These are phyloP conservation scores for Cryptocheilus praepositus DNA, from an alignment of 2,888 invertebrate species.

Conservation along the genomic window DNA sequence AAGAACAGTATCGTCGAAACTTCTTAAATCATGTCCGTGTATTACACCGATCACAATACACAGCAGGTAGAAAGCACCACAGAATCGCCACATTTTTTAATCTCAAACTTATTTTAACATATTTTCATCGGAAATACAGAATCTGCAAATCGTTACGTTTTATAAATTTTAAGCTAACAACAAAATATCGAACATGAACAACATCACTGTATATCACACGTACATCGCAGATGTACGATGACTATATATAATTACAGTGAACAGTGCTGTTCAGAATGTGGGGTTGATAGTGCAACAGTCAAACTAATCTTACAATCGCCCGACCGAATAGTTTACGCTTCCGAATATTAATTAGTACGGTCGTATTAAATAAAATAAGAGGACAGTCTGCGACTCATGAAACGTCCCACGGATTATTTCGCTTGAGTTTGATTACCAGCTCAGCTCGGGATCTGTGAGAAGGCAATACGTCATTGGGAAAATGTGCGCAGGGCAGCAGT, in stretches of 20 bases:
- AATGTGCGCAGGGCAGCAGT: slow-evolving; percentile 7
- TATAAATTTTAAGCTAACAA: slow-evolving; percentile 7
- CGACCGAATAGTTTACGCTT: too few relatives aligned
- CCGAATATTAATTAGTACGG: too few relatives aligned
- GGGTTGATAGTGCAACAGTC: too few relatives aligned
- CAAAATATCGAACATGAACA: neutral
- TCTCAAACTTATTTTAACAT: slow-evolving; percentile 37
- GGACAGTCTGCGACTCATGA: too few relatives aligned
- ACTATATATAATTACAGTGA: neutral
- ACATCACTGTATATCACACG: neutral
- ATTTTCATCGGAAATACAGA: slow-evolving; percentile 9
- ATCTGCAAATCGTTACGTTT: neutral
- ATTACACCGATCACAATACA: slow-evolving; percentile 36
- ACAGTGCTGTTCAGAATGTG: neutral
- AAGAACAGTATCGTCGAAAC: slow-evolving; percentile 88
- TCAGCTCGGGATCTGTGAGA: too few relatives aligned
- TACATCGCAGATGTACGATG: neutral
- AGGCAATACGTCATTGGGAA: neutral
- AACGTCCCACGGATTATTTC: too few relatives aligned
- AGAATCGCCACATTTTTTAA: slow-evolving; percentile 45
- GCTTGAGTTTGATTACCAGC: too few relatives aligned
- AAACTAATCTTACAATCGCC: too few relatives aligned
- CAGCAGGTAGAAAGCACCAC: slow-evolving; percentile 29
- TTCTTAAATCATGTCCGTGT: slow-evolving; percentile 81
- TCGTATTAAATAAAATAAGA: too few relatives aligned